Conservation (phyloP, 2,797 vertebrate genomes). For the Gambelia wislizenii region DNA sequence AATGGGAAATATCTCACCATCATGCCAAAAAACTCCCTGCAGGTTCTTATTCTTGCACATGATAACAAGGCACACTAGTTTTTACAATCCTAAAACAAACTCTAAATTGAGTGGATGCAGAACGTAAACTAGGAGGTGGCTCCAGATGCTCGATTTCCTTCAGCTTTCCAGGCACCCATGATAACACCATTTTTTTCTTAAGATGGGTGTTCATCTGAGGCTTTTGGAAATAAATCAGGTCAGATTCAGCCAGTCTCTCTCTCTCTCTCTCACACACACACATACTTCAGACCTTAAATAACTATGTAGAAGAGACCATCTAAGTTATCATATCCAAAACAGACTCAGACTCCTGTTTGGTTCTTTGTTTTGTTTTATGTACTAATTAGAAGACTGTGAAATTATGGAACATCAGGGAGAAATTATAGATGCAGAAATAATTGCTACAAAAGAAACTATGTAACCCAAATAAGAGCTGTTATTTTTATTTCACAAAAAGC, state of each 20-base stretch:
- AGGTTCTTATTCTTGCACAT: no score
- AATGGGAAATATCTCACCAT: no score
- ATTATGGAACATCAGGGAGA: slow-evolving; percentile 13
- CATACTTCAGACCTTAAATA: neutral
- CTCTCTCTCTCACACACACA: no score
- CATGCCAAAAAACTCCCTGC: no score
- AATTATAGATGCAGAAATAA: slow-evolving; percentile 8
- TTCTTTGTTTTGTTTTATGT: neutral
- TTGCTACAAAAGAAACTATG: neutral
- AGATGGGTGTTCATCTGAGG: neutral
- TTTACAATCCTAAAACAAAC: neutral
- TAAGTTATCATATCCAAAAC: neutral
- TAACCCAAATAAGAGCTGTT: neutral
- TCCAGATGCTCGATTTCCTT: neutral
- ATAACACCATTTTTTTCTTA: neutral
- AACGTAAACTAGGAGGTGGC: no score
- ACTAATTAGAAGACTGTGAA: slow-evolving; percentile 19
- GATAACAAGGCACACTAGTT: no score
- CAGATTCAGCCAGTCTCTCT: neutral
- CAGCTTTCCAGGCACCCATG: neutral
- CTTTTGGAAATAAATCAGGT: neutral
- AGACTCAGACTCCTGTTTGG: neutral
- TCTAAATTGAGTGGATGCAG: neutral
- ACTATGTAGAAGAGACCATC: neutral
- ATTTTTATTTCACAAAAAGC: neutral